Percentiles rank a stretch among this genome's conserved stretches.
These are phyloP conservation scores for Saguinus midas DNA, from an alignment of 2,113 vertebrate species.

Conservation along the genomic window DNA sequence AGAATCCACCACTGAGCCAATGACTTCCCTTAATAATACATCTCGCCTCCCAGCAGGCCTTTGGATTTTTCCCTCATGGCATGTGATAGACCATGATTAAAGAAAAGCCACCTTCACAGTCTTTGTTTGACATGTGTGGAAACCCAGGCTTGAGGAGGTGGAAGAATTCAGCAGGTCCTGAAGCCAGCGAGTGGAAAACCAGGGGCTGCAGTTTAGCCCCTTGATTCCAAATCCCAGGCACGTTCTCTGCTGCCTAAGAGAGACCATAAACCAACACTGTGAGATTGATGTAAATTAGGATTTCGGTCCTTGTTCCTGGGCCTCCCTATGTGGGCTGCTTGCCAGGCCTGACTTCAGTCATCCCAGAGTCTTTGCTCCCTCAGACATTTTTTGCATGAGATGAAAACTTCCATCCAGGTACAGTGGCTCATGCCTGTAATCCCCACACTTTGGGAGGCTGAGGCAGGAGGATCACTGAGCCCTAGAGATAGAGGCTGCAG, in stretches of 20 bases:
- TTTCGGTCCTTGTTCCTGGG: background rate
- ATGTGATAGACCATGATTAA: background rate
- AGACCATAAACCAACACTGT: background rate
- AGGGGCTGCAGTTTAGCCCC: background rate
- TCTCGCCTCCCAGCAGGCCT: background rate
- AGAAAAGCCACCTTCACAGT: background rate
- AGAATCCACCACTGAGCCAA: background rate
- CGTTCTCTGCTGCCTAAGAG: background rate
- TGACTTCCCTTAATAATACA: background rate
- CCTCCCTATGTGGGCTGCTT: background rate
- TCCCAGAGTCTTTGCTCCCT: background rate
- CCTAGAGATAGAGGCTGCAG: too few relatives aligned
- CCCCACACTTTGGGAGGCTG: too few relatives aligned
- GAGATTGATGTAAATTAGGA: background rate
- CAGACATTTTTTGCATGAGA: background rate
- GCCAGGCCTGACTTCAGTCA: background rate
- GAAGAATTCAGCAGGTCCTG: background rate
- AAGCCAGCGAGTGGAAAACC: background rate
- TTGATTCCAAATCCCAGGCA: background rate
- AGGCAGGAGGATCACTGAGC: too few relatives aligned
- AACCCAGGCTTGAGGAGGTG: background rate
- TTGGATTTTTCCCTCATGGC: background rate
- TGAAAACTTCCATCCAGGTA: background rate
- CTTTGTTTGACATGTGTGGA: too few relatives aligned
- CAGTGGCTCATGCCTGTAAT: background rate